Base-by-base conservation (phyloP, 2,888 invertebrate genomes). In the Spisula subtruncata region DNA sequence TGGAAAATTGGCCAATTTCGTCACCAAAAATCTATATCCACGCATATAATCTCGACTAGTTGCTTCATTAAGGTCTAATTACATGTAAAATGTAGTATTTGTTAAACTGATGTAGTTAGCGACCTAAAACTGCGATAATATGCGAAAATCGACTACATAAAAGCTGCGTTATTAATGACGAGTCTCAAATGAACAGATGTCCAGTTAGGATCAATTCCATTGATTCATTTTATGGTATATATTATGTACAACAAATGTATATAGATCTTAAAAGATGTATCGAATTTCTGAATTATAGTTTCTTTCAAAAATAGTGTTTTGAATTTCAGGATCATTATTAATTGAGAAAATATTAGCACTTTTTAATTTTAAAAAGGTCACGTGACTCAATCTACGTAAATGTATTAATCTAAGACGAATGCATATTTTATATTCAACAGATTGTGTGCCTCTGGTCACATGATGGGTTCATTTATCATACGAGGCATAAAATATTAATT, bases 1-100 rank as follows among this genome's bases (percentile, higher is more conserved):
- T 81, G 75, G 81, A 66, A 66, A 87, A 87, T 87, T 54, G 75
- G 32, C 75, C 89, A 51, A 89, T 85, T 89, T 75, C 54, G 85
- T 81, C 81, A 75, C 41, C 66, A 56, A 48, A 82, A 81, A 80
- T 83, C 82, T 85, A 35, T 54, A 48, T 16, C 12, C 35, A 32
- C 32, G 16, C 16, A 35, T 18, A 35, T 75, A 35, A 29, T 56
- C 25, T 54, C 32, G 51, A 25, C 18, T 71, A 20, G 20, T 46
- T 14, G 41, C 54, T 46, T 89, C 89, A 85, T 85, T 85, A 89
- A 82, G 54, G 14, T 25, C 29, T 87, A 79, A 87, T 83, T 83
- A 83, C 75, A 81, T 18, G 41, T 25, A 86, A 81, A 86, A 81
- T 86, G 51, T 80, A 86, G 56, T 51, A 79, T 20, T 75, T 79